Evolutionary conservation across 1,140 invertebrate species (phyloP).

Genomic region (Drosophila pectinifera): DNA sequence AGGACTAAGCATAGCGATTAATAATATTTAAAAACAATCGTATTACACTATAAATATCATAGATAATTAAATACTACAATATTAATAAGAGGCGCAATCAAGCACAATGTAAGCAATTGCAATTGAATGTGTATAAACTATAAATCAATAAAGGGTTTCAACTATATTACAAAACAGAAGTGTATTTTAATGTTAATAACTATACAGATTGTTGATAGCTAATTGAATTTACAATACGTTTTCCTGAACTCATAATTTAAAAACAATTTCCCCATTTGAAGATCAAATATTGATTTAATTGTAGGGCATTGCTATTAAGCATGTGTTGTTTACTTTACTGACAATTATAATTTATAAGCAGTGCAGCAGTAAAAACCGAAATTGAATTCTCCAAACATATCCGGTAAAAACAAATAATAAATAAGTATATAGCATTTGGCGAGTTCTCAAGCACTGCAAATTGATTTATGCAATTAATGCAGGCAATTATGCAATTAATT

Average conservation of each 20-base stretch:
- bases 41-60: constrained; percentile 2
- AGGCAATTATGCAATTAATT: constrained; percentile 79
- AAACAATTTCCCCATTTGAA: constrained; percentile 16
- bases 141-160: constrained; percentile 7
- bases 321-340: constrained; percentile 22
- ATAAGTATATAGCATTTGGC: constrained; percentile 39
- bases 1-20: not conserved
- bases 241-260: constrained; percentile 5
- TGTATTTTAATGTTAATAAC: not conserved
- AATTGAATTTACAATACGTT: too few species aligned
- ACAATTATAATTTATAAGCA: constrained; percentile 12
- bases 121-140: constrained; percentile 40
- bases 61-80: not conserved
- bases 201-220: too few species aligned
- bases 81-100: constrained; percentile 18
- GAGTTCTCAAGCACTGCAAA: constrained; percentile 38
- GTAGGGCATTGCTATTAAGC: constrained; percentile 40
- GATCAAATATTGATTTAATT: constrained; percentile 35
- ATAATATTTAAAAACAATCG: not conserved
- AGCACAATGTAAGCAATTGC: constrained; percentile 48
- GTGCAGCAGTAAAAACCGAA: constrained; percentile 15
- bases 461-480: constrained; percentile 76
- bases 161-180: not conserved
- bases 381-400: constrained; percentile 48
- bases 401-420: constrained; percentile 66